Evolutionary conservation across 2,888 invertebrate species (phyloP).

Genomic region (Lepidocyrtoides sp.): DNA sequence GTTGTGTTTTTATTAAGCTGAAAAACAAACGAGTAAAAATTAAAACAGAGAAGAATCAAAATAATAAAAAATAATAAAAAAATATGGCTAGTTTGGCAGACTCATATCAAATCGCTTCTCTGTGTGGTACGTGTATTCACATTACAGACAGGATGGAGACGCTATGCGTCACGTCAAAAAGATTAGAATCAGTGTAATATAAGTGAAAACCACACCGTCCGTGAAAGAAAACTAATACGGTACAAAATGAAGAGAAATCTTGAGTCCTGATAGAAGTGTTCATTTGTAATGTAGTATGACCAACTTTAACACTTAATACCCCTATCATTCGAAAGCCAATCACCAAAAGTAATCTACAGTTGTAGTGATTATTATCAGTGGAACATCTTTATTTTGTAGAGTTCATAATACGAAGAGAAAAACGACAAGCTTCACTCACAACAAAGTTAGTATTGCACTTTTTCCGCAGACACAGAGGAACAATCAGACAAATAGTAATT

Average conservation of each 20-base stretch:
- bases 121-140: neutral
- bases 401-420: neutral
- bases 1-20: neutral
- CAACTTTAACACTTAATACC: neutral
- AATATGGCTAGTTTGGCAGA: slow-evolving; percentile 21
- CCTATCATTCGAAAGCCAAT: slow-evolving; percentile 53
- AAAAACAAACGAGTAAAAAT: slow-evolving; percentile 3
- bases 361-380: slow-evolving; percentile 21
- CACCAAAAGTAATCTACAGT: slow-evolving; percentile 7
- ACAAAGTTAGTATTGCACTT: slow-evolving; percentile 51
- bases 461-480: neutral
- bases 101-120: neutral
- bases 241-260: slow-evolving; percentile 6
- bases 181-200: slow-evolving; percentile 50
- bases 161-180: slow-evolving; percentile 55
- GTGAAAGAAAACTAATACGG: slow-evolving; percentile 20
- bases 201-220: slow-evolving; percentile 58
- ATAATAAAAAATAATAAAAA: neutral
- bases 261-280: neutral
- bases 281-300: slow-evolving; percentile 1
- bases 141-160: slow-evolving; percentile 55
- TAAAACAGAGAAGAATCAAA: neutral
- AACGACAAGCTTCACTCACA: slow-evolving; percentile 65
- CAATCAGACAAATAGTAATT: neutral
- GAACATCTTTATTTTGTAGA: slow-evolving; percentile 63